Base-by-base conservation (phyloP, 2,797 vertebrate genomes). In the Intellagama lesueurii region DNA sequence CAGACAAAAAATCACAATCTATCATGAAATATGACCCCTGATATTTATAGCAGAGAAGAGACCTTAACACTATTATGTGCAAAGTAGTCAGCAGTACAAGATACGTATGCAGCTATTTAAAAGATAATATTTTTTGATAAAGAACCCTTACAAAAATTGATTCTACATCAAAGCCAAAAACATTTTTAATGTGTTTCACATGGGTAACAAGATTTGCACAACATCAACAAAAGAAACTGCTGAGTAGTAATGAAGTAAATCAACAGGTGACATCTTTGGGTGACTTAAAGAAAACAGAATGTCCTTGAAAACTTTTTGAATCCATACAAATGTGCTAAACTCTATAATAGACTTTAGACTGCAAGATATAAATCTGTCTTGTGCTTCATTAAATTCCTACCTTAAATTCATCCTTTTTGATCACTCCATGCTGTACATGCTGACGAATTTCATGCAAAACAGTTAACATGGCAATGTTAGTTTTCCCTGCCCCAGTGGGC, bases 371-470 rank as follows among this genome's bases (percentile, higher is more conserved):
- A 95, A 92, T 84, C 16, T 90, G 72, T 77, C 87, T 78, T 35
- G 56, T 91, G 76, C 28, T 90, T 94, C 92, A 81, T 89, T 92
- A 89, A 93, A 92, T 86, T 92, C 93, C 22, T 97, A 99, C 99
- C 98, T 99, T 99, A 96, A 99, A 99, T 88, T 99, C 98, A 95
- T 99, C 99, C 96, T 98, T 99, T 97, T 97, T 98, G 95, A 99
- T 99, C 95, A 99, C 95, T 2, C 98, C 98, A 0, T 99, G 98
- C 91, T 99, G 98, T 93, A 99, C 95, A 92, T 99, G 98, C 94
- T 99, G 98, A 73, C 98, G 98, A 92, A 99, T 98, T 97, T 99
- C 99, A 91, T 99, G 99, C 22, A 99, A 97, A 85, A 99, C 96
- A 0, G 98, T 98, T 79, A 99, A 97, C 99, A 99, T 99, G 84